Conservation (phyloP, 2,888 invertebrate genomes). For the Ormyrus pomaceus region DNA sequence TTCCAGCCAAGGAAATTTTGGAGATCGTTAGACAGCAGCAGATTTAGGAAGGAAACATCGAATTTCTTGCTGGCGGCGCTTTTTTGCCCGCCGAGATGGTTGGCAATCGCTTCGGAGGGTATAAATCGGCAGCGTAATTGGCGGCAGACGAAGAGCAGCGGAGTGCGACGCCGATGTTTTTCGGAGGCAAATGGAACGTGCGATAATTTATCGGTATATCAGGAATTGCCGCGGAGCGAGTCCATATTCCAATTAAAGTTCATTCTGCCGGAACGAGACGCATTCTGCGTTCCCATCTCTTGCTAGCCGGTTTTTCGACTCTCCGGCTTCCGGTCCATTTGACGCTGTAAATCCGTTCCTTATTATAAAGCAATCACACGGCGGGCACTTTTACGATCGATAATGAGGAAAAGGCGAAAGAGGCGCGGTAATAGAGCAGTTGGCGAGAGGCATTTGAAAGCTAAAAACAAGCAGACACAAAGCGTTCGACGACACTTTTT, state of each 20-base stretch:
- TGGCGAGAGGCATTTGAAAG: background rate
- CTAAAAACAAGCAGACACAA: background rate
- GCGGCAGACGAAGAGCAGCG: constrained; percentile 58
- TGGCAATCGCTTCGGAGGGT: constrained; percentile 48
- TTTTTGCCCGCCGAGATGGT: constrained; percentile 14
- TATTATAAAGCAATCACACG: constrained; percentile 24
- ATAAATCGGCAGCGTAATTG: constrained; percentile 57
- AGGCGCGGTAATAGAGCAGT: background rate
- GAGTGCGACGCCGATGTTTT: constrained; percentile 60
- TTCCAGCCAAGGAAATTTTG: too few relatives aligned
- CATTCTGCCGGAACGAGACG: constrained; percentile 71
- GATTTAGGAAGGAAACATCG: constrained; percentile 1
- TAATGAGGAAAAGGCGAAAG: background rate
- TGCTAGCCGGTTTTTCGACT: constrained; percentile 65
- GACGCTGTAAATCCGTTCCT: constrained; percentile 73
- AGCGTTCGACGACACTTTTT: constrained; percentile 39
- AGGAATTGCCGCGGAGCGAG: constrained; percentile 72
- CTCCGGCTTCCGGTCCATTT: constrained; percentile 74
- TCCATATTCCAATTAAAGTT: constrained; percentile 76
- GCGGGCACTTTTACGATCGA: background rate
- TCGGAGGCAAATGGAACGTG: constrained; percentile 72
- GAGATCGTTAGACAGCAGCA: too few relatives aligned
- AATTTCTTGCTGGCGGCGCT: constrained; percentile 10
- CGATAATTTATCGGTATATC: constrained; percentile 73
- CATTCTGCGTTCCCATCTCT: constrained; percentile 56